phyloP scores from a whole-genome alignment of 1,140 invertebrate genomes.

The Ooceraea biroi region DNA sequence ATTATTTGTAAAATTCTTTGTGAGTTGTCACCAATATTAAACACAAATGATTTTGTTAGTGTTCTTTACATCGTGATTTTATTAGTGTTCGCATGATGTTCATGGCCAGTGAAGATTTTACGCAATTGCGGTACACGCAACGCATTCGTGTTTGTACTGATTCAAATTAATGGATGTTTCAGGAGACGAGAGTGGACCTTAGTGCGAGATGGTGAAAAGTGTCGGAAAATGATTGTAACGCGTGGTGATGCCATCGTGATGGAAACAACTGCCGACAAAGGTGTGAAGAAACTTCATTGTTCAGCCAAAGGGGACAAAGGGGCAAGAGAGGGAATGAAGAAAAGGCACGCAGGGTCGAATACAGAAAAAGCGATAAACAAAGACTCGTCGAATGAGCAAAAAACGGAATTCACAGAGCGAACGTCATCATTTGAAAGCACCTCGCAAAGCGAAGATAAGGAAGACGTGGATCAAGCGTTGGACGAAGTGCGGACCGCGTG shows the following conservation, averaged over 20 bases:
- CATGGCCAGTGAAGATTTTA: not conserved
- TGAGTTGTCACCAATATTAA: not conserved
- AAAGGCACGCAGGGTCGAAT: not conserved
- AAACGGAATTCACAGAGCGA: slow-evolving; percentile 7
- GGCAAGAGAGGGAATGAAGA: not conserved
- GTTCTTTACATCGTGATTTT: slow-evolving; percentile 4
- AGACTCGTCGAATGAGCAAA: not conserved
- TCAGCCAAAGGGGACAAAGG: not conserved
- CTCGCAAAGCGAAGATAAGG: not conserved
- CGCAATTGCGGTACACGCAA: not conserved
- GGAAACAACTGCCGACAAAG: not conserved
- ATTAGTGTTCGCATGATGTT: not conserved
- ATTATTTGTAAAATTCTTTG: not conserved
- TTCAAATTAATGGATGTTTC: slow-evolving; percentile 50
- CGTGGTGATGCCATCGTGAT: not conserved
- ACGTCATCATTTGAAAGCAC: not conserved
- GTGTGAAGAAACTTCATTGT: not conserved
- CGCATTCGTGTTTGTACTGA: slow-evolving; percentile 25
- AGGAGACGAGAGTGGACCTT: slow-evolving; percentile 7
- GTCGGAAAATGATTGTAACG: slow-evolving; percentile 16
- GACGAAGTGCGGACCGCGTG: slow-evolving; percentile 65
- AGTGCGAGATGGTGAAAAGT: slow-evolving; percentile 2
- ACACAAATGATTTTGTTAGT: not conserved
- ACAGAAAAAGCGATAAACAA: not conserved
- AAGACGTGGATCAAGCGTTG: slow-evolving; percentile 19